These are phyloP conservation scores for Diploptera punctata DNA, from an alignment of 2,888 invertebrate species.

Conservation along the genomic window DNA sequence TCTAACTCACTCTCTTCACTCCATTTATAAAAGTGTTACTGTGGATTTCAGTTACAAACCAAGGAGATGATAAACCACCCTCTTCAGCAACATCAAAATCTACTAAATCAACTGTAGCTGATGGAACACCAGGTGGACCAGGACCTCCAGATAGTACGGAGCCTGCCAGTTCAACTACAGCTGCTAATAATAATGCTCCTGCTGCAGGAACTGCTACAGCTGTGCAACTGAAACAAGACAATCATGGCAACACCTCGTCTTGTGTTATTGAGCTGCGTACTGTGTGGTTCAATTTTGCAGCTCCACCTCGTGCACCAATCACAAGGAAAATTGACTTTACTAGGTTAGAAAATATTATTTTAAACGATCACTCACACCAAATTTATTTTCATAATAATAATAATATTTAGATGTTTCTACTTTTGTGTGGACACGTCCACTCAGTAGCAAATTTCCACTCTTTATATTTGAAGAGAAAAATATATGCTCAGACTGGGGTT, in stretches of 20 bases:
- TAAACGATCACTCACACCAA: too few relatives aligned
- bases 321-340: slow-evolving; percentile 95
- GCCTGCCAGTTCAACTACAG: neutral
- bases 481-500: too few relatives aligned
- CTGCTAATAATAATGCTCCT: neutral
- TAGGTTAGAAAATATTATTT: too few relatives aligned
- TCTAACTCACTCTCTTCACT: too few relatives aligned
- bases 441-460: too few relatives aligned
- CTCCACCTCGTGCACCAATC: slow-evolving; percentile 93
- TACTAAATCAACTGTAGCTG: slow-evolving; percentile 1
- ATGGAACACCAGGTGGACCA: neutral
- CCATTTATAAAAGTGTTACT: too few relatives aligned
- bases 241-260: slow-evolving; percentile 80
- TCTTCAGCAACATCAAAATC: slow-evolving; percentile 17
- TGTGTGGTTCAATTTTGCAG: slow-evolving; percentile 98
- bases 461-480: too few relatives aligned
- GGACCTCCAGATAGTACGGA: slow-evolving; percentile 6
- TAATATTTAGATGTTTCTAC: too few relatives aligned
- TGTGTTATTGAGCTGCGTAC: slow-evolving; percentile 88
- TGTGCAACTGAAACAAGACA: slow-evolving; percentile 53
- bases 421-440: too few relatives aligned
- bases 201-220: neutral
- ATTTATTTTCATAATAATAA: too few relatives aligned
- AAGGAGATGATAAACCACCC: slow-evolving; percentile 3
- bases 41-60: neutral